Percentiles rank a stretch among this genome's conserved stretches.
phyloP scores from a whole-genome alignment of 92 coral and sea anemone species.

The Paramuricea clavata region DNA sequence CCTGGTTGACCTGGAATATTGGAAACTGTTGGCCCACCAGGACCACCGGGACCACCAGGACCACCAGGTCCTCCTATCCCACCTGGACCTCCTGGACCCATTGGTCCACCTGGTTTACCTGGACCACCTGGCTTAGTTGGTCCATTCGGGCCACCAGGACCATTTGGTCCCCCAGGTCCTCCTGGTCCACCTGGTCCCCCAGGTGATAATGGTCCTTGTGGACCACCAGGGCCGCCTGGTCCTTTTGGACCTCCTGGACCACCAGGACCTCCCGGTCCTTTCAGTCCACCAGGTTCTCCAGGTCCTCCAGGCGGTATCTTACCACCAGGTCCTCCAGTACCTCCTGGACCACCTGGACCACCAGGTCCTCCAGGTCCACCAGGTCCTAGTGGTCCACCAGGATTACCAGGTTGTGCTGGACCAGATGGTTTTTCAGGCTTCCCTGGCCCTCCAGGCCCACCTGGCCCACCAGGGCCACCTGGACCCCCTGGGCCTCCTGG shows the following conservation, averaged over 20 bases:
- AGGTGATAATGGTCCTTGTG: conserved; percentile 49
- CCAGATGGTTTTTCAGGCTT: conserved; percentile 48
- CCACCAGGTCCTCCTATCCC: conserved; percentile 66
- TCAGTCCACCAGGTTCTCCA: conserved; percentile 69
- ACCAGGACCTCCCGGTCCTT: conserved; percentile 74
- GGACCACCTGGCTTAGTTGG: conserved; percentile 82
- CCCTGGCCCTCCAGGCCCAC: conserved; percentile 58
- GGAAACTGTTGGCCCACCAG: conserved; percentile 62
- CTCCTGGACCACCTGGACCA: conserved; percentile 81
- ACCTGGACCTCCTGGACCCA: conserved; percentile 64
- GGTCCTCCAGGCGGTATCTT: conserved; percentile 81
- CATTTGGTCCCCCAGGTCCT: conserved; percentile 47
- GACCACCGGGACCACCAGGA: conserved; percentile 61
- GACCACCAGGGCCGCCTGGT: conserved; percentile 46
- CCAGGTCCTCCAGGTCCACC: conserved; percentile 83
- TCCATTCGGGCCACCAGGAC: conserved; percentile 50
- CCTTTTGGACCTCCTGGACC: conserved; percentile 59
- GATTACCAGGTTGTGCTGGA: conserved; percentile 41
- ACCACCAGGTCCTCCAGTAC: conserved; percentile 74
- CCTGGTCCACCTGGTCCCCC: conserved; percentile 67
- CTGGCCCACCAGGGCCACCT: conserved; percentile 63
- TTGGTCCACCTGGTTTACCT: conserved; percentile 50
- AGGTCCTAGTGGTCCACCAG: conserved; percentile 73
- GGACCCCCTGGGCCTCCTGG: conserved; percentile 67
- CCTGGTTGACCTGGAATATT: conserved; percentile 72